These are phyloP conservation scores for Panthera tigris DNA, from an alignment of 2,113 vertebrate genomes.

Conservation along the genomic window DNA sequence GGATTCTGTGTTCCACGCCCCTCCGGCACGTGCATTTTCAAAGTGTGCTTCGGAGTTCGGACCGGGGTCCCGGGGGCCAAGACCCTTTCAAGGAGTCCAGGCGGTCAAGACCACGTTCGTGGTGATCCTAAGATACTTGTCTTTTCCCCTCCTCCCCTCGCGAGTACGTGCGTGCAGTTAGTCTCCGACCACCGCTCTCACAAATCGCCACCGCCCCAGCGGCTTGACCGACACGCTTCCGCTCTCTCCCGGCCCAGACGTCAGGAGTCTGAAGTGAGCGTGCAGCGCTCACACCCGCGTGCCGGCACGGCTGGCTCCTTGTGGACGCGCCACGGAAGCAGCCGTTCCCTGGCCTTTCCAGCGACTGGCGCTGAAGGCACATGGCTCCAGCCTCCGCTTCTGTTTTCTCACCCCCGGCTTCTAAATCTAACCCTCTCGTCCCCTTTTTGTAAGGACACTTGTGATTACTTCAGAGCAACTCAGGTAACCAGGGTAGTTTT, in stretches of 20 bases:
- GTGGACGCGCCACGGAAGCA: background rate
- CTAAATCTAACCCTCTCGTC: background rate
- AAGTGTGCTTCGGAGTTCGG: background rate
- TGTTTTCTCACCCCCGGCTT: fast-evolving
- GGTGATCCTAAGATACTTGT: too few relatives aligned
- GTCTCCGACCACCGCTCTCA: background rate
- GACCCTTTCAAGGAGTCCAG: background rate
- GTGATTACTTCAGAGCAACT: background rate
- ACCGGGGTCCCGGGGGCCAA: background rate
- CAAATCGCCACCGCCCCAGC: too few relatives aligned
- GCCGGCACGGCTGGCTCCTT: background rate
- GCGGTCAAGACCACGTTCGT: background rate
- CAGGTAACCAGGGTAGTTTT: background rate
- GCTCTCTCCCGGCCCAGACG: too few relatives aligned
- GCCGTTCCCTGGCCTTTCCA: too few relatives aligned
- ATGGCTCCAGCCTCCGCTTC: too few relatives aligned
- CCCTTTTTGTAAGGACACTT: background rate
- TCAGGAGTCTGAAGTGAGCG: too few relatives aligned
- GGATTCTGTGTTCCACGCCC: too few relatives aligned
- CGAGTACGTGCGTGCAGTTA: background rate
- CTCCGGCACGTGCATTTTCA: background rate
- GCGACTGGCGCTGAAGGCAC: background rate
- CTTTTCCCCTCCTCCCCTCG: background rate
- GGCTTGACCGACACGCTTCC: fast-evolving
- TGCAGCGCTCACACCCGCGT: too few relatives aligned